phyloP scores from a whole-genome alignment of 2,113 vertebrate genomes.

The Sylvia atricapilla region DNA sequence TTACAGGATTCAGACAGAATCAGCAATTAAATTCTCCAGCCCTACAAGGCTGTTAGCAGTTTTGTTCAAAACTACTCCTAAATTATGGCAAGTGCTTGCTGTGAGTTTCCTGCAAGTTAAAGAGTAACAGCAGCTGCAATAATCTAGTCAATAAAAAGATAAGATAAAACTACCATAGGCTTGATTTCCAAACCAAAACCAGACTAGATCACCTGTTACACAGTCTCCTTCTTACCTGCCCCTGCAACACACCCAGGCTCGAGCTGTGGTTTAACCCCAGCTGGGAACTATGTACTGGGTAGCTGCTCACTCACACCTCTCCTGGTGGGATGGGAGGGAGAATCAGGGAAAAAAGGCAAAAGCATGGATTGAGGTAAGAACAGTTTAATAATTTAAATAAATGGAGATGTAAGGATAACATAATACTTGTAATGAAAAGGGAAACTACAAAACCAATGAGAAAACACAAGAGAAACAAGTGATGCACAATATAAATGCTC shows the following conservation, averaged over 20 bases:
- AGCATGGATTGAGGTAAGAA: neutral
- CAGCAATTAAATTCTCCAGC: neutral
- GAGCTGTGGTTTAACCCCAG: neutral
- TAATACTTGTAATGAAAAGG: neutral
- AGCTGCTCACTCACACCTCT: neutral
- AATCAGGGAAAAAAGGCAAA: neutral
- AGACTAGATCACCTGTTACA: neutral
- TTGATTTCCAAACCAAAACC: neutral
- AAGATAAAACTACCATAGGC: neutral
- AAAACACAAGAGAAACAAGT: neutral
- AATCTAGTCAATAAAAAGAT: neutral
- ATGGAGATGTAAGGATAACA: neutral
- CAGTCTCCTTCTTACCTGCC: neutral
- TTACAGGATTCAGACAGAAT: neutral
- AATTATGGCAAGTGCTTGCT: accelerated
- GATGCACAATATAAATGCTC: neutral
- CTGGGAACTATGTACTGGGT: neutral
- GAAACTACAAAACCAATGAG: neutral
- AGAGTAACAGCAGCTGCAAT: neutral
- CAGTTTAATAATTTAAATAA: neutral
- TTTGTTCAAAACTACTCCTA: neutral
- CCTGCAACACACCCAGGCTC: neutral
- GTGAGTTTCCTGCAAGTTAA: neutral
- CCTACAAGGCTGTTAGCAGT: neutral
- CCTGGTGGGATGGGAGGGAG: neutral